phyloP scores from a whole-genome alignment of 2,113 vertebrate species.

The Cranoglanis bouderius region DNA sequence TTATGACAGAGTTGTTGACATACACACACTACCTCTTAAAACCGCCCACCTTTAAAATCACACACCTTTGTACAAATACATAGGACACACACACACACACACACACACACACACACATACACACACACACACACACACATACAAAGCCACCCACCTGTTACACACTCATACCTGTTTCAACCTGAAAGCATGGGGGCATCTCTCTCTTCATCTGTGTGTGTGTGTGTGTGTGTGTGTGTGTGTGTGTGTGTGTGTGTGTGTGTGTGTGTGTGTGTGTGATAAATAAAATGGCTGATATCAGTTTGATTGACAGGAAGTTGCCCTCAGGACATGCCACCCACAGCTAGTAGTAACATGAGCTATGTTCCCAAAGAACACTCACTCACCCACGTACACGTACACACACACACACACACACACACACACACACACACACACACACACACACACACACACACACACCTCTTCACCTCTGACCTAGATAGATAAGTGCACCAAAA shows the following conservation, averaged over 20 bases:
- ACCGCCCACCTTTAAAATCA: constrained; percentile 1
- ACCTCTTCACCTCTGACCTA: constrained; percentile 10
- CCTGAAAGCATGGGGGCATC: constrained; percentile 35
- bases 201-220: constrained; percentile 34
- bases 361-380: not conserved
- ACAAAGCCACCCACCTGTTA: not conserved
- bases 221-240: constrained; percentile 24
- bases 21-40: not conserved
- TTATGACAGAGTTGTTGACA: constrained; percentile 3
- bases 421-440: constrained; percentile 26
- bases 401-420: too few species aligned
- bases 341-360: not conserved
- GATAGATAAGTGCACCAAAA: not conserved
- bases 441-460: constrained; percentile 19
- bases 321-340: constrained; percentile 24
- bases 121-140: constrained; percentile 10
- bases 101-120: constrained; percentile 7
- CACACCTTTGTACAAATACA: not conserved
- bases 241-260: constrained; percentile 5
- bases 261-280: constrained; percentile 3
- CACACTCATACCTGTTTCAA: constrained; percentile 19
- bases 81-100: not conserved
- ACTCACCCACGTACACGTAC: constrained; percentile 16
- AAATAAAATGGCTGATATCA: constrained; percentile 35
- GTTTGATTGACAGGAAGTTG: constrained; percentile 48